These are phyloP conservation scores for Sphaerophoria taeniata DNA, from an alignment of 2,888 invertebrate species.

Conservation along the genomic window DNA sequence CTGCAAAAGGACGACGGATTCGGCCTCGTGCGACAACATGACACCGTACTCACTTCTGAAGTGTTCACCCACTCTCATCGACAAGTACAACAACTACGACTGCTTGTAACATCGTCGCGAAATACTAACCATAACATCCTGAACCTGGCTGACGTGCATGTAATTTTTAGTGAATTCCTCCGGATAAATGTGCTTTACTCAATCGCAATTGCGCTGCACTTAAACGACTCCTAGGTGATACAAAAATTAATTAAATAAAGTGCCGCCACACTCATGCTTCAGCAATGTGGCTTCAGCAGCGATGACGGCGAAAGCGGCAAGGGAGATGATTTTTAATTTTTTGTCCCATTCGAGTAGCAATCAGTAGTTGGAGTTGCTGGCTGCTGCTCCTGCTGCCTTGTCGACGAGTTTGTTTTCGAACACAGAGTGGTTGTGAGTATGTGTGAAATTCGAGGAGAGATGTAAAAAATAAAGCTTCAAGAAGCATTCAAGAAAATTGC, in stretches of 20 bases:
- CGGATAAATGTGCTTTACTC: slow-evolving; percentile 45
- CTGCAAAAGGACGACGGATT: slow-evolving; percentile 18
- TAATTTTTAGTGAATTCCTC: slow-evolving; percentile 34
- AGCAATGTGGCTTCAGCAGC: not conserved
- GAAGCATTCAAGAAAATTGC: slow-evolving; percentile 40
- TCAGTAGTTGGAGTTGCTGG: slow-evolving; percentile 7
- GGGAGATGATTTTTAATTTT: not conserved
- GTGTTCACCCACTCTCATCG: not conserved
- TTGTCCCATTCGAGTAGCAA: slow-evolving; percentile 2
- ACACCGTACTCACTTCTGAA: slow-evolving; percentile 9
- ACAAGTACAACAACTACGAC: not conserved
- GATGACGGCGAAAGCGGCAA: too few species aligned
- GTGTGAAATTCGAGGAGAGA: not conserved
- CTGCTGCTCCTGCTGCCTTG: not conserved
- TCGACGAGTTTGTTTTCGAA: slow-evolving; percentile 35
- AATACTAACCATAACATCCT: not conserved
- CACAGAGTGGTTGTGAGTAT: not conserved
- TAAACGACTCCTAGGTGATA: slow-evolving; percentile 31
- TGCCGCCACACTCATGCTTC: slow-evolving; percentile 32
- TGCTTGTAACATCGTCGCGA: too few species aligned
- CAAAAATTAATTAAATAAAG: slow-evolving; percentile 70
- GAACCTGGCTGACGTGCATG: slow-evolving; percentile 6
- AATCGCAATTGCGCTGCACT: slow-evolving; percentile 50
- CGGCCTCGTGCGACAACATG: slow-evolving; percentile 28
- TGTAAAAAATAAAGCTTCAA: slow-evolving; percentile 12